phyloP scores from a whole-genome alignment of 2,888 invertebrate species.

The Colostygia pectinataria region DNA sequence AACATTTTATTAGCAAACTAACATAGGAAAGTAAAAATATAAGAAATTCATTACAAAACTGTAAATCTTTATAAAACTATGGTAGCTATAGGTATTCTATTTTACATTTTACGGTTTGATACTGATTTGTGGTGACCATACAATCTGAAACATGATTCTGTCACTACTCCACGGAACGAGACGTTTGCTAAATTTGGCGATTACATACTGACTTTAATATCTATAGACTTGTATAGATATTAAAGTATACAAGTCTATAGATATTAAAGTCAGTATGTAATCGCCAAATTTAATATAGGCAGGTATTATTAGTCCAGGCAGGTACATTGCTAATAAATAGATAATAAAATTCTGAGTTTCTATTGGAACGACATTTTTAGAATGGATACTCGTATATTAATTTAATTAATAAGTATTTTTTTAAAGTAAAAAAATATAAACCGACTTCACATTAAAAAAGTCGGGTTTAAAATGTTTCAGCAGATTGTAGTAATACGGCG shows the following conservation, averaged over 20 bases:
- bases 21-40: conserved; percentile 82
- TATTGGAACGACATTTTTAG: too few relatives aligned
- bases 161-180: conserved; percentile 13
- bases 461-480: too few relatives aligned
- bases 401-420: too few relatives aligned
- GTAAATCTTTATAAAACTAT: conserved; percentile 74
- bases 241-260: neutral
- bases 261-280: neutral
- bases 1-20: conserved; percentile 83
- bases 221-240: neutral
- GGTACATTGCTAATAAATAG: too few relatives aligned
- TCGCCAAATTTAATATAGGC: too few relatives aligned
- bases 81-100: conserved; percentile 61
- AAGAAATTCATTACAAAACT: conserved; percentile 79
- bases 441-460: too few relatives aligned
- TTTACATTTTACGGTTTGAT: conserved; percentile 56
- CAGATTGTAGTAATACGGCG: too few relatives aligned
- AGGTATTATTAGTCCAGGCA: too few relatives aligned
- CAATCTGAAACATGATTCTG: conserved; percentile 45
- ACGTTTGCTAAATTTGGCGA: conserved; percentile 9
- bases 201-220: neutral
- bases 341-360: too few relatives aligned
- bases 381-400: too few relatives aligned
- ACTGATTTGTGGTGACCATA: conserved; percentile 57
- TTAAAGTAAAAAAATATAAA: too few relatives aligned